Base-by-base conservation (phyloP, 2,888 invertebrate species). In the Bimastos eiseni region DNA sequence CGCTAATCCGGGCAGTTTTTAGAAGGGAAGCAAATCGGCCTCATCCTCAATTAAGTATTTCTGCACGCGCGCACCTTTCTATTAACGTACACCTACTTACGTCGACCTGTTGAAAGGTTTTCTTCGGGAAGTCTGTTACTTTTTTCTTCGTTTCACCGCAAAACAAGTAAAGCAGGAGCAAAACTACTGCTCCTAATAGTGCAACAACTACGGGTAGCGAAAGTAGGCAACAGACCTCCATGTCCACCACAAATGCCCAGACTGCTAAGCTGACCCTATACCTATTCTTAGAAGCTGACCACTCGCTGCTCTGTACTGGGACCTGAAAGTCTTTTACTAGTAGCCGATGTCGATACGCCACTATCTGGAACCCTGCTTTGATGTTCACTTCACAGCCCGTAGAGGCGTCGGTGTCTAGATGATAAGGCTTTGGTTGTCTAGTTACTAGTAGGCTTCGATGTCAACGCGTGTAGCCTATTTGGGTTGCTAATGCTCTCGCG, bases 121-220 rank as follows among this genome's bases (percentile, higher is more conserved):
- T 90, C 36, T 90, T 83, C 44, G 91, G 91, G 83, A 91, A 90
- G 86, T 91, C 91, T 33, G 88, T 55, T n/a, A 91, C 88, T 44
- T 83, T 89, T 84, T 83, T 91, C 44, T 89, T 83, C n/a, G 34
- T 89, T 15, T 34, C 83, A 37, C 70, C 38, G n/a, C 90, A 30
- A n/a, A 90, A 90, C 24, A 86, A 86, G 37, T 86, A 86, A 37
- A 36, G 24, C 21, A 36, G 19, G 37, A 86, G 5, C 0, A 86
- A 36, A 24, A 86, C 36, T 24, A 89, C 38, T n/a, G n/a, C 38
- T 33, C 37, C 89, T 33, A 41, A 34, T 36, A 89, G 33, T 34
- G 44, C 41, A 89, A 41, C 70, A 55, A 34, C 34, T 36, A 37
- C 37, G 33, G 86, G 86, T 17, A 34, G 17, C 19, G 86, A 86